These are phyloP conservation scores for Sebastes vulpes DNA, from an alignment of 2,797 vertebrate species.

Conservation along the genomic window DNA sequence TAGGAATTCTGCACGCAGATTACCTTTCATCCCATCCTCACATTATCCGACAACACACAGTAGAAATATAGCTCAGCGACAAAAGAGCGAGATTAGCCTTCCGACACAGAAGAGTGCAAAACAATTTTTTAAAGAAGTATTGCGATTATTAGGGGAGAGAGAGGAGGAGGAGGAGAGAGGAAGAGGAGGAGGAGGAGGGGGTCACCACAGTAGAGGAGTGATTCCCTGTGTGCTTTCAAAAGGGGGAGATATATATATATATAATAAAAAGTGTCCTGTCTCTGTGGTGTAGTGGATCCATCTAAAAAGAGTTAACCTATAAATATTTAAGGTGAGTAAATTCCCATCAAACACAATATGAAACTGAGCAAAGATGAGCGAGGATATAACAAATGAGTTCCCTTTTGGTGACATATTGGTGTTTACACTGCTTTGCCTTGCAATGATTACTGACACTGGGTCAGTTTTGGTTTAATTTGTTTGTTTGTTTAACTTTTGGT, in stretches of 20 bases:
- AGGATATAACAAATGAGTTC: neutral
- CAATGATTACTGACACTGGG: neutral
- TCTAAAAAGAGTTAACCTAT: conserved; percentile 1
- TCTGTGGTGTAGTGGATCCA: neutral
- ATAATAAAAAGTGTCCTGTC: conserved; percentile 27
- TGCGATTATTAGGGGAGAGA: conserved; percentile 46
- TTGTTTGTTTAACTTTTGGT: conserved; percentile 29
- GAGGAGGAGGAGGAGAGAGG: neutral
- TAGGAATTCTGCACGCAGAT: conserved; percentile 82
- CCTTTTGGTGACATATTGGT: neutral
- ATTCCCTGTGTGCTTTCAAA: conserved; percentile 37
- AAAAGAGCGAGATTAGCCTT: conserved; percentile 73
- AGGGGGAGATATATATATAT: neutral
- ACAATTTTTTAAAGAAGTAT: conserved; percentile 66
- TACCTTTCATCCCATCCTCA: conserved; percentile 80
- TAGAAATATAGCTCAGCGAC: conserved; percentile 77
- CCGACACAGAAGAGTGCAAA: conserved; percentile 63
- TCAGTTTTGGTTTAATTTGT: conserved; percentile 16
- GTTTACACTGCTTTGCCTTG: neutral
- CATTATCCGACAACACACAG: conserved; percentile 80
- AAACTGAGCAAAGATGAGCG: neutral
- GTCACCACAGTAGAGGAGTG: conserved; percentile 11
- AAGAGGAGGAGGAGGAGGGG: neutral
- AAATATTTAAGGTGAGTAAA: conserved; percentile 23
- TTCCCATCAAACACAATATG: conserved; percentile 5